phyloP scores from a whole-genome alignment of 1,140 invertebrate genomes.

The Neodiprion virginianus region DNA sequence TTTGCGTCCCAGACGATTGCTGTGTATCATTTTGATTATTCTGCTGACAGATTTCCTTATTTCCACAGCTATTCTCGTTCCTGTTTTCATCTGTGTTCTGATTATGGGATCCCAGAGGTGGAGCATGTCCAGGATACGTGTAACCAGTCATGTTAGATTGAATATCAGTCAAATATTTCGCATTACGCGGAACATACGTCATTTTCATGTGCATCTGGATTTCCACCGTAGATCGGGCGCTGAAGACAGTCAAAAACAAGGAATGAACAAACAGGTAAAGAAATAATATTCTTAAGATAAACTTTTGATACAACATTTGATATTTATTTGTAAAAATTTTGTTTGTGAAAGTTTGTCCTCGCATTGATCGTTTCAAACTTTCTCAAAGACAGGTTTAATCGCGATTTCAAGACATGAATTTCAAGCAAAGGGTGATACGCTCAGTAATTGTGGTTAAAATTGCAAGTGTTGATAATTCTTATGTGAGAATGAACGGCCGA shows the following conservation, averaged over 20 bases:
- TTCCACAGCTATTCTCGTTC: constrained; percentile 53
- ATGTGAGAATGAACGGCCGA: constrained; percentile 10
- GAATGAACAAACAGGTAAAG: neutral
- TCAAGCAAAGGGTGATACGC: neutral
- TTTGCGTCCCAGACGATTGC: constrained; percentile 51
- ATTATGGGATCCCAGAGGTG: constrained; percentile 21
- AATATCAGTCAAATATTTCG: constrained; percentile 46
- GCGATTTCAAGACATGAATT: neutral
- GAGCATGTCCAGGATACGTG: constrained; percentile 37
- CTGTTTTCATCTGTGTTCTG: constrained; percentile 55
- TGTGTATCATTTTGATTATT: constrained; percentile 31
- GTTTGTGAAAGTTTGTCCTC: neutral
- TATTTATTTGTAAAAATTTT: neutral
- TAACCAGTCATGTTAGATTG: constrained; percentile 41
- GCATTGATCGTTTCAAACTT: neutral
- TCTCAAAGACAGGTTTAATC: neutral
- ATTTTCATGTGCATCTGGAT: constrained; percentile 38
- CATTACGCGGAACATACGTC: constrained; percentile 50
- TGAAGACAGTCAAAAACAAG: too few relatives aligned
- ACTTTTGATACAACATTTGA: neutral
- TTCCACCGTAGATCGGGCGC: constrained; percentile 28
- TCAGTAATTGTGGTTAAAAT: constrained; percentile 13
- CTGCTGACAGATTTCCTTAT: constrained; percentile 47
- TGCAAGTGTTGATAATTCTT: neutral
- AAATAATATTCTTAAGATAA: neutral